Evolutionary conservation across 2,113 vertebrate species (phyloP).

Genomic region (Rhabdornis inornatus): DNA sequence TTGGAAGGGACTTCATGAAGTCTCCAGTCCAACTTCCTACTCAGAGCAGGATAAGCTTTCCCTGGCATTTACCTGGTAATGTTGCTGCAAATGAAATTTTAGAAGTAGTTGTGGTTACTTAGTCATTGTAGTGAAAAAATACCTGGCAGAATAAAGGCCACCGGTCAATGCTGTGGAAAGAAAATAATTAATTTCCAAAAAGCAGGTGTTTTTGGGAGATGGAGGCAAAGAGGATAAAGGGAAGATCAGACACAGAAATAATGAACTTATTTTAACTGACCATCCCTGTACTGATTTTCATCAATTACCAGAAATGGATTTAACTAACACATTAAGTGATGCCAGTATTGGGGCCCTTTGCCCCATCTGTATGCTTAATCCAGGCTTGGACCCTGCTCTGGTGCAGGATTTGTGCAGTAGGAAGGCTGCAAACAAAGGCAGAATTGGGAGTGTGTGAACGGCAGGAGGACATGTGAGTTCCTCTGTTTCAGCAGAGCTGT

Average conservation of each 20-base stretch:
- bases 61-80: neutral
- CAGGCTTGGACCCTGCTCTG: neutral
- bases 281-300: neutral
- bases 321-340: neutral
- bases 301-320: neutral
- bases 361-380: neutral
- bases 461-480: rapidly evolving
- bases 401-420: neutral
- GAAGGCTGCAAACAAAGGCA: neutral
- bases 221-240: neutral
- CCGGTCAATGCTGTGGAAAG: neutral
- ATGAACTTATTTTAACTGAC: neutral
- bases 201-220: neutral
- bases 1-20: neutral
- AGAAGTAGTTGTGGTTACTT: neutral
- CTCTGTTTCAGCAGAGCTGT: neutral
- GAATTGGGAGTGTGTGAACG: neutral
- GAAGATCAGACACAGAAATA: neutral
- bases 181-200: neutral
- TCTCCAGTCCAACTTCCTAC: neutral
- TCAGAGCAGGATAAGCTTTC: neutral
- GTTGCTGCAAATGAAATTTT: neutral
- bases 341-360: neutral
- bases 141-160: neutral
- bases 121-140: neutral